Base-by-base conservation (phyloP, 2,888 invertebrate species). In the Tillus elongatus region DNA sequence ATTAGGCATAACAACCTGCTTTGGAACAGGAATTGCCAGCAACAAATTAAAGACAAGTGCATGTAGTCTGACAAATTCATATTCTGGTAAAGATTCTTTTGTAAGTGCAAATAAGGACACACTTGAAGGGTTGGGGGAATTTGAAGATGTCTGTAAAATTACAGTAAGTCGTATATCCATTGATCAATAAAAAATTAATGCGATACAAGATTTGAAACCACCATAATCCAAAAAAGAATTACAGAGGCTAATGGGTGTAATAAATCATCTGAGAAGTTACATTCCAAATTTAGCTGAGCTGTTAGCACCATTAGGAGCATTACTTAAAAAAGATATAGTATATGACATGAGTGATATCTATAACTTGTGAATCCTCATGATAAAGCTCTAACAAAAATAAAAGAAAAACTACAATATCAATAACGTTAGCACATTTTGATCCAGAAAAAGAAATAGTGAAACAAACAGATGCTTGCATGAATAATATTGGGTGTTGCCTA, bases 251-350 rank as follows among this genome's bases (percentile, higher is more conserved):
- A 6, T 29, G 6, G 30, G 30, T 9, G n/a, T 19, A 9, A 10
- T 29, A n/a, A 29, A 29, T 29, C 10, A 29, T 29, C 6, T 29
- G 10, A 8, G 30, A 9, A 29, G 10, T n/a, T 29, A 8, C 11
- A 29, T 29, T n/a, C 30, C 30, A n/a, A 29, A 29, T 6, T 29
- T 29, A 10, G 8, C n/a, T 9, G 30, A 29, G 10, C 4, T 29
- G 11, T 29, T 10, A 10, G 11, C n/a, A 8, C 11, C 30, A 9
- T 11, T 29, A 9, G 6, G 30, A n/a, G 30, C 4, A 6, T 10
- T 29, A 9, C 11, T 29, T n/a, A 29, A 29, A 29, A 29, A 29
- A 29, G 30, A 29, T 29, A 19, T 6, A 6, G 11, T 29, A 6
- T 29, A 10, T 8, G 11, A 8, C 30, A 9, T 6, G 9, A 11